These are phyloP conservation scores for Nipponia nippon DNA, from an alignment of 2,113 vertebrate species.

Conservation along the genomic window DNA sequence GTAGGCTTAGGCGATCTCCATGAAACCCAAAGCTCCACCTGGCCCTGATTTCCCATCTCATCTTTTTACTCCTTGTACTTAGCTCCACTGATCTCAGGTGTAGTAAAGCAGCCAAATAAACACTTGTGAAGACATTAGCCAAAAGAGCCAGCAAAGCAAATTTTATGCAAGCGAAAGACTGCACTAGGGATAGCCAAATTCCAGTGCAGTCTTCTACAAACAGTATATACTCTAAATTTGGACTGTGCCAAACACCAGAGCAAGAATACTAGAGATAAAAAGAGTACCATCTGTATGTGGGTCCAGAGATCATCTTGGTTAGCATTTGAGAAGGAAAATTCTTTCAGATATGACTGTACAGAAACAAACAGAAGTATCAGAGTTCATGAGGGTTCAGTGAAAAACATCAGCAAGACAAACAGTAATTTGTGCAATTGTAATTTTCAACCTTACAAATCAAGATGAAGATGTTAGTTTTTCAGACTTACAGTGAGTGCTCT, in stretches of 20 bases:
- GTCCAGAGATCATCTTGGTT: slow-evolving; percentile 80
- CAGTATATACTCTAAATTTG: neutral
- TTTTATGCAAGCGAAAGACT: neutral
- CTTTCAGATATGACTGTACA: slow-evolving; percentile 72
- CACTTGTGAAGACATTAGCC: neutral
- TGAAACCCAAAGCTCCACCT: neutral
- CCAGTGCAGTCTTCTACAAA: neutral
- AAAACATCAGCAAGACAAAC: neutral
- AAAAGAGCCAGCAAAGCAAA: neutral
- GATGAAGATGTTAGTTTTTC: neutral
- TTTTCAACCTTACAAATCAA: neutral
- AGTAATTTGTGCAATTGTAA: neutral
- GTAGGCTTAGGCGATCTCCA: neutral
- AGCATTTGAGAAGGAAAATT: slow-evolving; percentile 78
- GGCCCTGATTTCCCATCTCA: neutral
- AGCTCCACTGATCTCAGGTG: neutral
- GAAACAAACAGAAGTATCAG: slow-evolving; percentile 39
- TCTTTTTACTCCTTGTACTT: neutral
- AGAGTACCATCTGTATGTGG: slow-evolving; percentile 77
- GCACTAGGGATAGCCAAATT: neutral
- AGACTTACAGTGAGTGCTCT: slow-evolving; percentile 75
- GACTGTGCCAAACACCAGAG: neutral
- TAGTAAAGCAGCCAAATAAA: neutral
- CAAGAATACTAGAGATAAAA: neutral
- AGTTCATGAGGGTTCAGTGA: neutral